Evolutionary conservation across 2,888 invertebrate genomes (phyloP).

Genomic region (Clivina fossor): DNA sequence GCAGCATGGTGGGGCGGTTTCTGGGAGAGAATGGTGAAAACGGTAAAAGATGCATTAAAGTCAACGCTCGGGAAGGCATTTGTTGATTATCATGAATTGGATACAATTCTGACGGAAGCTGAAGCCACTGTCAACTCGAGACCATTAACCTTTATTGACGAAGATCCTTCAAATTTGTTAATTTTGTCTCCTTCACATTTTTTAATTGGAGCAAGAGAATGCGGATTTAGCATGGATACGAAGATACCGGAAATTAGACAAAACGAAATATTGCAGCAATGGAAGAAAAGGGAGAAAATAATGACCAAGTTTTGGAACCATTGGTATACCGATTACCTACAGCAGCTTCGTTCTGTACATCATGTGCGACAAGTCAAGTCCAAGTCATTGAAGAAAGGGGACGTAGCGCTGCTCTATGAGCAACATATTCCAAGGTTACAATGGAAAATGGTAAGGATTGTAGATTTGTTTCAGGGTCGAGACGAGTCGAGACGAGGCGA

Average conservation of each 20-base stretch:
- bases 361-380: no score
- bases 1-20: conserved; percentile 29
- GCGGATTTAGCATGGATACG: neutral
- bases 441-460: no score
- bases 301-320: conserved; percentile 5
- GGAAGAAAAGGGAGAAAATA: conserved; percentile 2
- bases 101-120: no score
- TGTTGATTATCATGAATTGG: conserved; percentile 12
- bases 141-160: conserved; percentile 10
- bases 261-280: conserved; percentile 2
- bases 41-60: neutral
- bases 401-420: no score
- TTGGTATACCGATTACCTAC: conserved; percentile 12
- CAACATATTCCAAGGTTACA: no score
- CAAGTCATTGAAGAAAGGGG: no score
- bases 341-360: conserved; percentile 12
- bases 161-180: no score
- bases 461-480: no score
- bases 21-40: conserved; percentile 7
- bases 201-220: conserved; percentile 4
- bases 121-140: conserved; percentile 14
- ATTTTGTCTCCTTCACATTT: conserved; percentile 7
- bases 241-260: neutral
- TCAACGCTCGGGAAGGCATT: conserved; percentile 3
- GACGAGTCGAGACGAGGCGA: no score